Base-by-base conservation (phyloP, 2,113 vertebrate species). In the Ursus arctos region DNA sequence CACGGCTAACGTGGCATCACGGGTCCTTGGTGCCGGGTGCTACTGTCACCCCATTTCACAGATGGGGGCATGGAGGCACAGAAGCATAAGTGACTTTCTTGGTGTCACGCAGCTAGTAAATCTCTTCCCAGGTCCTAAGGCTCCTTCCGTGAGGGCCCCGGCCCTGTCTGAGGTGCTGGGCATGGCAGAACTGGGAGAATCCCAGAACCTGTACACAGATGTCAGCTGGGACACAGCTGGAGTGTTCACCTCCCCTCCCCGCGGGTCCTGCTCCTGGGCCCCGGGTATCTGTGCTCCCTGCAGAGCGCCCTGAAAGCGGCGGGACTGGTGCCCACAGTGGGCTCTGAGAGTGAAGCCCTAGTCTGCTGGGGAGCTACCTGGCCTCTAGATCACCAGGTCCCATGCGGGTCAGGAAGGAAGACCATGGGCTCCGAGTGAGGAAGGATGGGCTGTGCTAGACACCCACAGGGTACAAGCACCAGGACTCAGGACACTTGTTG, bases 201-300 rank as follows among this genome's bases (percentile, higher is more conserved):
- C 33, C 24, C 47, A 18, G 53, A 72, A 18, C 53, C 49, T 49
- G 79, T 96, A 95, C 94, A 96, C 80, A 97, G 95, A 80, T 57
- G 57, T 36, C 49, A 71, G 74, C 89, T 69, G n/a, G 80, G 90
- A 80, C 0, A 2, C 57, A 33, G 36, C 31, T 47, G 21, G 1
- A 69, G 51, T 22, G 0, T 57, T 63, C 24, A 49, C 69, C 24
- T 61, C 40, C 55, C 40, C 49, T 65, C 43, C 86, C 36, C 0
- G 0, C 4, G 93, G 89, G 91, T 79, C 57, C n/a, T 2, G 61
- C 55, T 88, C 72, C 77, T 6, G 40, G 65, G 86, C 74, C 72
- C 22, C 83, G 0, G 36, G 24, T 2, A 33, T 10, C 90, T 59
- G 63, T 2, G 51, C 40, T 57, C 69, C 82, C 55, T 1, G 10